Conservation (phyloP, 2,888 invertebrate species). For the Dicycla oo region DNA sequence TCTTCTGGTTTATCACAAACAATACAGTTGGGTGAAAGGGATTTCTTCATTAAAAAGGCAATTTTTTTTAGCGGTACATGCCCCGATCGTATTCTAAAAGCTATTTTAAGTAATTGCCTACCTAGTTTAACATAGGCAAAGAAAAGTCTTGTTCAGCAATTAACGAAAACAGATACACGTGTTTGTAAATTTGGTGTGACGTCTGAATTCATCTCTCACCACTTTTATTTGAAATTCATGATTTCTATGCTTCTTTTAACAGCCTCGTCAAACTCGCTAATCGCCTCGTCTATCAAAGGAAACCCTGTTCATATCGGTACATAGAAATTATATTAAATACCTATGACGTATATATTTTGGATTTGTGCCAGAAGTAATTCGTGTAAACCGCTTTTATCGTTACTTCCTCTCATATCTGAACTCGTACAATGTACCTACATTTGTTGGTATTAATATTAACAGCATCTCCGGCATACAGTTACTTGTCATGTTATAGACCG, state of each 20-base stretch:
- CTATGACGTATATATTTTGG: constrained; percentile 36
- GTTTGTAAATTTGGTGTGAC: background rate
- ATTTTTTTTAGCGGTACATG: no score
- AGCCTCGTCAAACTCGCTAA: constrained; percentile 1
- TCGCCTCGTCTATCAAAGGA: constrained; percentile 14
- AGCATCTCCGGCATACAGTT: constrained; percentile 2
- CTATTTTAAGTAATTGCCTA: no score
- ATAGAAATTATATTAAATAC: constrained; percentile 9
- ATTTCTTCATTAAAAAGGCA: no score
- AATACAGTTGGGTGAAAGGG: no score
- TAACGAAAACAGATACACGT: background rate
- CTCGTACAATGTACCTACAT: constrained; percentile 32
- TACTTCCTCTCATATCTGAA: constrained; percentile 25
- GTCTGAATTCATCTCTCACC: no score
- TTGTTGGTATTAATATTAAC: constrained; percentile 42
- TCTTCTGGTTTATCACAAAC: no score
- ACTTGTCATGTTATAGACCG: background rate
- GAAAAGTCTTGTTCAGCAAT: background rate
- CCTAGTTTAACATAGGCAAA: no score
- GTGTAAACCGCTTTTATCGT: constrained; percentile 23
- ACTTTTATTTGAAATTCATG: no score
- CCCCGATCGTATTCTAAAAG: no score
- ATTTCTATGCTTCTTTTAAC: background rate
- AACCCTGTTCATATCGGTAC: constrained; percentile 1
- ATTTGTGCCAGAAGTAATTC: constrained; percentile 39